Base-by-base conservation (phyloP, 2,888 invertebrate species). In the Ennomos erosarius region DNA sequence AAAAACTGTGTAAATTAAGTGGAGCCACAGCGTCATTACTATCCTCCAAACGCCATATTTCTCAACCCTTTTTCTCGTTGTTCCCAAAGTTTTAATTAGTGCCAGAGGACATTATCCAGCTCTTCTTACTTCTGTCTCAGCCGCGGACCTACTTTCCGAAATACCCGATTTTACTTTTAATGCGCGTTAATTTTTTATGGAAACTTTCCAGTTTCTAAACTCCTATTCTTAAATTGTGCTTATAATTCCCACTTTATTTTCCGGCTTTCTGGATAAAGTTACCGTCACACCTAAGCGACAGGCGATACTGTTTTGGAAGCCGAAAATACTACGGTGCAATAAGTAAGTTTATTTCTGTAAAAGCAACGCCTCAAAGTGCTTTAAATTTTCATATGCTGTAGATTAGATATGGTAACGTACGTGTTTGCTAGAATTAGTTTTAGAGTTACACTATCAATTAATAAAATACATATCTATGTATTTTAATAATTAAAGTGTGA, bases 31-130 rank as follows among this genome's bases (percentile, higher is more conserved):
- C 70, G 81, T 78, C 84, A 87, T 90, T 88, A 87, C 87, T 88
- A 90, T 85, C 82, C 82, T 72, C 78, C 78, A 78, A 86, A 86
- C 74, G 88, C 85, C 78, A 88, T 88, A 88, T 89, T 90, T 89
- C 84, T 87, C 80, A 85, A 88, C 86, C 90, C 89, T 86, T 90
- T 90, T 90, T 85, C 85, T 78, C 82, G 79, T 78, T 77, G 82
- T 83, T 84, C 74, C 75, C 78, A 85, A 90, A 91, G 89, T 91
- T 91, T 91, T 90, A 91, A 90, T 91, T 90, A 90, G 88, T 88
- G 88, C 87, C 90, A 84, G 86, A 88, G 89, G 90, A 91, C 88
- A 89, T 90, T 90, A 90, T 82, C 82, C 86, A 79, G 74, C 79
- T 82, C 82, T 84, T 83, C 82, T 75, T 81, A 81, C 80, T 83